Evolutionary conservation across 1,140 invertebrate genomes (phyloP).

Genomic region (Hylaeus anthracinus): DNA sequence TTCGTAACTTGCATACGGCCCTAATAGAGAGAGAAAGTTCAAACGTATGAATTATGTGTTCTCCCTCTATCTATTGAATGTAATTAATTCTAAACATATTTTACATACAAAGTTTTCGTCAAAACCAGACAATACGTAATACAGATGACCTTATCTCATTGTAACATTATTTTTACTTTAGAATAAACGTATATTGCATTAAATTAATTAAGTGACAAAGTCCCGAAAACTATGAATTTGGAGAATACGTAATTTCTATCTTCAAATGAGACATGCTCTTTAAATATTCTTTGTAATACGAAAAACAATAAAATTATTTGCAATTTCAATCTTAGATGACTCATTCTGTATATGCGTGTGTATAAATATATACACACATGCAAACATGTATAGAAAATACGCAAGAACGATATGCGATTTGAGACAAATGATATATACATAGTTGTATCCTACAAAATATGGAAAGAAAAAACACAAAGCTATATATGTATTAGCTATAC

Average conservation of each 20-base stretch:
- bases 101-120: too few species aligned
- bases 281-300: not conserved
- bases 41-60: too few species aligned
- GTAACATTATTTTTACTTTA: too few species aligned
- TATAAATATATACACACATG: constrained; percentile 39
- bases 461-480: constrained; percentile 28
- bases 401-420: constrained; percentile 50
- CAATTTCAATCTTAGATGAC: not conserved
- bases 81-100: too few species aligned
- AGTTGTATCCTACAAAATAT: constrained; percentile 44
- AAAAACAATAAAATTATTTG: not conserved
- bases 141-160: too few species aligned
- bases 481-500: constrained; percentile 44
- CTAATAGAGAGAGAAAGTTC: too few species aligned
- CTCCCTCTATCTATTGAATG: too few species aligned
- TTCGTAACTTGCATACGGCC: too few species aligned
- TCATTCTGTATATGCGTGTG: constrained; percentile 28
- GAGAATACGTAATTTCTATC: not conserved
- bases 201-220: not conserved
- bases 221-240: not conserved
- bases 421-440: constrained; percentile 44
- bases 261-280: not conserved
- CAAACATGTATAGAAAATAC: constrained; percentile 40
- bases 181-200: not conserved
- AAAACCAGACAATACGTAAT: too few species aligned